Evolutionary conservation across 2,888 invertebrate genomes (phyloP).

Genomic region (Cheilosia vulpina): DNA sequence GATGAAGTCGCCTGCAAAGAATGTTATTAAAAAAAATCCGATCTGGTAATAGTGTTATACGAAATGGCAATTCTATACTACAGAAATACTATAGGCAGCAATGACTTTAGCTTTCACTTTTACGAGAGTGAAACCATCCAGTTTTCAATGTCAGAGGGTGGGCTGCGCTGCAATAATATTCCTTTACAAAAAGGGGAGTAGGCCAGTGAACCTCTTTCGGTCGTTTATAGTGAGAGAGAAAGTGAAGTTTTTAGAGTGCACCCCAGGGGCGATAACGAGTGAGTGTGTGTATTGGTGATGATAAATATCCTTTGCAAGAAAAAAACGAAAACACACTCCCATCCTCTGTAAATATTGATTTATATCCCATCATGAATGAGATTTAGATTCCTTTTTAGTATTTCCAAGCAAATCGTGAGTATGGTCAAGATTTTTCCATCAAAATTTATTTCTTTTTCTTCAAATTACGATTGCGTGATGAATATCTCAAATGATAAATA

Average conservation of each 20-base stretch:
- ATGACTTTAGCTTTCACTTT: conserved; percentile 33
- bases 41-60: conserved; percentile 37
- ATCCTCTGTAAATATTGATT: conserved; percentile 36
- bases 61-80: neutral
- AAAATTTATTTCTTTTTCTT: conserved; percentile 32
- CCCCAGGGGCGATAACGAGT: neutral
- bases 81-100: neutral
- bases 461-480: conserved; percentile 31
- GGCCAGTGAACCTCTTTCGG: conserved; percentile 8
- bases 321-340: neutral
- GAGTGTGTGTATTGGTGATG: neutral
- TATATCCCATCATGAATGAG: neutral
- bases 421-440: conserved; percentile 51
- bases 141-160: conserved; percentile 3
- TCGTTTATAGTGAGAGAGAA: neutral
- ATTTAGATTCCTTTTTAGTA: neutral
- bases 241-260: conserved; percentile 16
- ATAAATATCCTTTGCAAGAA: neutral
- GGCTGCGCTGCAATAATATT: neutral
- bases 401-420: conserved; percentile 20
- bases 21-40: conserved; percentile 28
- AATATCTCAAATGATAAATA: conserved; percentile 31
- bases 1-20: neutral
- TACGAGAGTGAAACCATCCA: conserved; percentile 10
- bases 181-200: neutral